phyloP scores from a whole-genome alignment of 2,113 vertebrate species.

The Canis aureus region DNA sequence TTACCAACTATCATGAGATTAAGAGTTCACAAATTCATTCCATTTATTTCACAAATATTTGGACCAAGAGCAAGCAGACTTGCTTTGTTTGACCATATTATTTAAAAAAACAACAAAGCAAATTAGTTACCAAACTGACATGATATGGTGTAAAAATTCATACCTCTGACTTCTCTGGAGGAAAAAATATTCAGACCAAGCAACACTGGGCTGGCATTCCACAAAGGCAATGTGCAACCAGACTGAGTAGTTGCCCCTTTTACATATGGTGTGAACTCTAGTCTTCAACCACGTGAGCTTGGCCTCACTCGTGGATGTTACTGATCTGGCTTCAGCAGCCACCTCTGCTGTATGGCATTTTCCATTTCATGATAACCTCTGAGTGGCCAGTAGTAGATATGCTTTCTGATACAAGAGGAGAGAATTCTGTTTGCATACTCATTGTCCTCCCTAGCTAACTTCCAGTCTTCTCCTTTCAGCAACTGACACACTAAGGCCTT shows the following conservation, averaged over 20 bases:
- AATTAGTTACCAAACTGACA: neutral
- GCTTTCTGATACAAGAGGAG: neutral
- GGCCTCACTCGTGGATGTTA: accelerated
- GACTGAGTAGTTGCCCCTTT: neutral
- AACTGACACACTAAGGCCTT: neutral
- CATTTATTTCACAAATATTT: neutral
- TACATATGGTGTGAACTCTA: neutral
- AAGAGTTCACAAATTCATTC: neutral
- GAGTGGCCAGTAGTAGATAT: neutral
- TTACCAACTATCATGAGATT: neutral
- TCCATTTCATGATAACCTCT: neutral
- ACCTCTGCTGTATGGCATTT: neutral
- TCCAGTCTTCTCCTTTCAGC: neutral
- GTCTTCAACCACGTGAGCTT: neutral
- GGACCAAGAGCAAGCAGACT: neutral
- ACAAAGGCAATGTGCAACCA: neutral
- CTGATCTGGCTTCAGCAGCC: neutral
- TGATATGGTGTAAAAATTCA: neutral
- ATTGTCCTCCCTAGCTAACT: neutral
- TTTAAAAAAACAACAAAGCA: neutral
- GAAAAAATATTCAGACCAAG: neutral
- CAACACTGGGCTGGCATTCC: neutral
- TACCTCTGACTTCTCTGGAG: neutral
- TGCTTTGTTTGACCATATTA: neutral
- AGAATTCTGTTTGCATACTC: neutral